phyloP scores from a whole-genome alignment of 30 jellyfish, hydroid and myxozoan species.

The Chironex yamaguchii region DNA sequence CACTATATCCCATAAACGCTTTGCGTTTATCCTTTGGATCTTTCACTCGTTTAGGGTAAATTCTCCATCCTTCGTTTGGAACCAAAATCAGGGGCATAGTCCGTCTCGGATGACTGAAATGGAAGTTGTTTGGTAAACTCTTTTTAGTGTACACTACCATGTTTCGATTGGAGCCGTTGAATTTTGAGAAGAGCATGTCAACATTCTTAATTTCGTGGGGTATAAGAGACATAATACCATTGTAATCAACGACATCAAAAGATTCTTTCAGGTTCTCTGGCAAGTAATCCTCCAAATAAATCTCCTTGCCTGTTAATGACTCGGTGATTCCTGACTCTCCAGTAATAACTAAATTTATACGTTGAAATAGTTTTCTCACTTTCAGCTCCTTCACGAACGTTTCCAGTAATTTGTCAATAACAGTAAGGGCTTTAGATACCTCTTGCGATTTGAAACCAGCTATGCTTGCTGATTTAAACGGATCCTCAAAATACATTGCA shows the following conservation, averaged over 20 bases:
- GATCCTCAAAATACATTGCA: constrained; percentile 96
- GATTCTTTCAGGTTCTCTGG: constrained; percentile 30
- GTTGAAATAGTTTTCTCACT: constrained; percentile 8
- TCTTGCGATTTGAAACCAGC: constrained; percentile 76
- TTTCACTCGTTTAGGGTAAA: constrained; percentile 77
- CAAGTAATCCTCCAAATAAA: constrained; percentile 84
- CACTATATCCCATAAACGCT: constrained; percentile 89
- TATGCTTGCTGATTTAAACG: constrained; percentile 62
- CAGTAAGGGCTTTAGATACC: constrained; percentile 42
- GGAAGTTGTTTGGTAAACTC: constrained; percentile 76
- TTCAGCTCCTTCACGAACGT: constrained; percentile 37
- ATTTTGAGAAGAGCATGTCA: constrained; percentile 24
- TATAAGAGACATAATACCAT: constrained; percentile 78
- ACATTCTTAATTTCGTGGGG: constrained; percentile 53
- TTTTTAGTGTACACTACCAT: constrained; percentile 78
- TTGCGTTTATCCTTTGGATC: constrained; percentile 83
- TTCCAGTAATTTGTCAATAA: constrained; percentile 44
- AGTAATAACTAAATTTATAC: constrained; percentile 82
- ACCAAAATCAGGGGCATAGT: constrained; percentile 88
- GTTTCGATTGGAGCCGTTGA: constrained; percentile 75
- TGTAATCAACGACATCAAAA: constrained; percentile 83
- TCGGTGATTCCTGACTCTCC: constrained; percentile 94
- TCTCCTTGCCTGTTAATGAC: constrained; percentile 44
- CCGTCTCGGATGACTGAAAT: constrained; percentile 75
- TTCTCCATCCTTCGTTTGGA: constrained; percentile 94